Conservation (phyloP, 1,140 invertebrate species). For the Lepidurus arcticus region DNA sequence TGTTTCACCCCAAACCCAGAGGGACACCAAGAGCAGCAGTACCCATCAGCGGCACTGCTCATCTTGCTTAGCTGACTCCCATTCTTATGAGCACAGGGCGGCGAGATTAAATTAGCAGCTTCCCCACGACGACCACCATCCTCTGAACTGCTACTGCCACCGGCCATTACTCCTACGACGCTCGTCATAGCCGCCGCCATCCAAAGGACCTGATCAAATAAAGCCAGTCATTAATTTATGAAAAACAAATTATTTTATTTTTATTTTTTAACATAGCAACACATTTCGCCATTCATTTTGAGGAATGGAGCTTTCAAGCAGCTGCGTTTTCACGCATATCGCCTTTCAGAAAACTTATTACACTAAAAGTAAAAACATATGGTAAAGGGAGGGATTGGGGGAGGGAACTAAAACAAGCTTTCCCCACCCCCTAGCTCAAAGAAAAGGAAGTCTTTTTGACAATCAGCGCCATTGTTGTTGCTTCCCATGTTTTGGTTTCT, state of each 20-base stretch:
- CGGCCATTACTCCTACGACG: neutral
- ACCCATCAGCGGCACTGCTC: neutral
- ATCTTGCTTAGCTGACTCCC: neutral
- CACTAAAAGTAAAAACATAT: neutral
- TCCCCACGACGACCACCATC: neutral
- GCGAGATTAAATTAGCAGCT: constrained; percentile 19
- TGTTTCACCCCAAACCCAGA: neutral
- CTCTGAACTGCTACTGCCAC: neutral
- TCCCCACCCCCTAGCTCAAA: neutral
- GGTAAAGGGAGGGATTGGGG: neutral
- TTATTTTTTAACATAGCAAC: neutral
- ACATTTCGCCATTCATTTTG: neutral
- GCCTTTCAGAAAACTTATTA: neutral
- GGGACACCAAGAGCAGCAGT: neutral
- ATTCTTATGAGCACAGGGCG: constrained; percentile 3
- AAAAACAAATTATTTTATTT: neutral
- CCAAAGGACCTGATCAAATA: constrained; percentile 9
- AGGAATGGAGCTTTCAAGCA: neutral
- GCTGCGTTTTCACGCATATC: neutral
- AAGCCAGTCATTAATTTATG: neutral
- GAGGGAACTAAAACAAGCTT: neutral
- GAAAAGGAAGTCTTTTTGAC: neutral
- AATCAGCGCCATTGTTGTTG: constrained; percentile 21
- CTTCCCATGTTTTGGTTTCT: neutral
- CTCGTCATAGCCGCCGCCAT: neutral